Evolutionary conservation across 2,113 vertebrate species (phyloP).

Genomic region (Pimephales promelas): DNA sequence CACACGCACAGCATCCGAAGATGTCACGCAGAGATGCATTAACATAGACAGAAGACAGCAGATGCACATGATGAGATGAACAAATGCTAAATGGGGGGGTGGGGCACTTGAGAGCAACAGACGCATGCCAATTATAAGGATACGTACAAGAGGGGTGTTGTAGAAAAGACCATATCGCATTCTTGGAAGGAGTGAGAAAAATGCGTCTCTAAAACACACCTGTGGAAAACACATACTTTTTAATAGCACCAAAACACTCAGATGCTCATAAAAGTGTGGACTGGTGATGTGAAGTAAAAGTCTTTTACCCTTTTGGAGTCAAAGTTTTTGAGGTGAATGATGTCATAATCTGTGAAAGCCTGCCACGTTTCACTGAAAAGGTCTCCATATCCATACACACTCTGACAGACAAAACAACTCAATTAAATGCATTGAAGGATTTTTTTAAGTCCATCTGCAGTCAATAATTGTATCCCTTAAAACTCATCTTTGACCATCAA

Average conservation of each 20-base stretch:
- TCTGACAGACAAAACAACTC: slow-evolving; percentile 72
- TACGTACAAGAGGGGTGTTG: slow-evolving; percentile 93
- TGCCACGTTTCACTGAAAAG: slow-evolving; percentile 93
- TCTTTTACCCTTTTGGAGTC: slow-evolving; percentile 89
- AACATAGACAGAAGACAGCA: slow-evolving; percentile 19
- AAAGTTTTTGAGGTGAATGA: slow-evolving; percentile 91
- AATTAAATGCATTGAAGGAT: slow-evolving; percentile 24
- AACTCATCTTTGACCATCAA: background rate
- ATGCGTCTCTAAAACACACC: slow-evolving; percentile 92
- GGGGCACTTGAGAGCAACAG: slow-evolving; percentile 56
- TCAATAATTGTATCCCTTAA: no score
- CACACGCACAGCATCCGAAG: background rate
- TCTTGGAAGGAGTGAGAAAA: slow-evolving; percentile 92
- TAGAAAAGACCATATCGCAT: slow-evolving; percentile 98
- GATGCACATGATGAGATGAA: slow-evolving; percentile 6
- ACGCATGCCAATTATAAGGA: slow-evolving; percentile 54
- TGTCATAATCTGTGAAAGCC: slow-evolving; percentile 86
- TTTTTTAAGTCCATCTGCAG: no score
- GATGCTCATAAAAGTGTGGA: background rate
- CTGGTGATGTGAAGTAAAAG: background rate
- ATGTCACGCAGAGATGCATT: slow-evolving; percentile 25
- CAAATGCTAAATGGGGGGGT: slow-evolving; percentile 45
- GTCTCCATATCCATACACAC: slow-evolving; percentile 91
- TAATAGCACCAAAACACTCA: no score
- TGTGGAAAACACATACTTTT: slow-evolving; percentile 59